Percentiles rank a stretch among this genome's conserved stretches.
phyloP scores from a whole-genome alignment of 2,888 invertebrate species.

The Azorinus chamasolen region DNA sequence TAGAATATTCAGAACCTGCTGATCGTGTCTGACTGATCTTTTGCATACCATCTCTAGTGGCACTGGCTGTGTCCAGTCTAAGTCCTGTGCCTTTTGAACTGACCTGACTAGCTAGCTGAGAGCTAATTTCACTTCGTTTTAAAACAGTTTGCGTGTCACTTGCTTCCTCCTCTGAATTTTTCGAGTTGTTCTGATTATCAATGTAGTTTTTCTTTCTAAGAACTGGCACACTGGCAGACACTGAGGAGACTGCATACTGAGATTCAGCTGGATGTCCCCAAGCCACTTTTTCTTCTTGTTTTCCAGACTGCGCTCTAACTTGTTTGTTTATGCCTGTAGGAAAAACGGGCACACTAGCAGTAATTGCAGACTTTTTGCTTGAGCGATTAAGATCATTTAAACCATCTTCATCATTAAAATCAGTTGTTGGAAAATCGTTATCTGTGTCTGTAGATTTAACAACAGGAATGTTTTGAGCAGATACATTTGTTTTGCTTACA shows the following conservation, averaged over 20 bases:
- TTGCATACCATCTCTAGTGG: no score
- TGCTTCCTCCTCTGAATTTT: no score
- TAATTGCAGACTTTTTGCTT: slow-evolving; percentile 58
- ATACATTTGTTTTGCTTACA: slow-evolving; percentile 18
- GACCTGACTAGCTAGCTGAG: no score
- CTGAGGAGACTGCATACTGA: slow-evolving; percentile 34
- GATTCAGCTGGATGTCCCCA: background rate
- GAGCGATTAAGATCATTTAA: slow-evolving; percentile 81
- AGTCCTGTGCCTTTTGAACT: no score
- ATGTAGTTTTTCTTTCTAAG: slow-evolving; percentile 66
- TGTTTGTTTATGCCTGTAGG: slow-evolving; percentile 22
- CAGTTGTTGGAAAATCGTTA: slow-evolving; percentile 80
- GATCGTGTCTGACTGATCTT: background rate
- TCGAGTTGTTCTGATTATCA: slow-evolving; percentile 8
- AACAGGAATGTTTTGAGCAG: slow-evolving; percentile 68
- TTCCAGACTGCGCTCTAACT: slow-evolving; percentile 5
- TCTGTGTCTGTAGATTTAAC: slow-evolving; percentile 78
- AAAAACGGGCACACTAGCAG: slow-evolving; percentile 60
- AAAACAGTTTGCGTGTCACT: no score
- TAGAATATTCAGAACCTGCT: no score
- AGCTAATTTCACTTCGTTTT: no score
- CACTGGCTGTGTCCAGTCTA: no score
- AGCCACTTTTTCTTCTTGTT: background rate
- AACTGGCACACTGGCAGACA: slow-evolving; percentile 63
- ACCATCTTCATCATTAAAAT: slow-evolving; percentile 79